Evolutionary conservation across 2,113 vertebrate species (phyloP).

Genomic region (Sander lucioperca): DNA sequence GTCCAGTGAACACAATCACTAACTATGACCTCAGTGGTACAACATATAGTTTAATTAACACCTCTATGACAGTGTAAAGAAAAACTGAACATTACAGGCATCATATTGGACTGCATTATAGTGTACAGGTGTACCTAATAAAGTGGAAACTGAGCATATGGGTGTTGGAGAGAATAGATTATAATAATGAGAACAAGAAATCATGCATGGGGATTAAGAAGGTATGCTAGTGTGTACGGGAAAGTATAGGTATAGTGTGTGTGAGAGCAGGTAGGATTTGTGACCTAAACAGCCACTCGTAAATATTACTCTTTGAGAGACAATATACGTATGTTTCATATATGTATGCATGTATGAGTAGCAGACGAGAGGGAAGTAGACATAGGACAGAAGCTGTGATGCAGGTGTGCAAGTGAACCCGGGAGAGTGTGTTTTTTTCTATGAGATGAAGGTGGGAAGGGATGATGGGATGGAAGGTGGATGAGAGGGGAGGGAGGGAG

Average conservation of each 20-base stretch:
- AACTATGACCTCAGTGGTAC: too few relatives aligned
- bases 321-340: background rate
- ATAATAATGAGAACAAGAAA: background rate
- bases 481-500: slow-evolving; percentile 28
- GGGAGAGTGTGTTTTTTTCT: slow-evolving; percentile 42
- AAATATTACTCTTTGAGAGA: slow-evolving; percentile 23
- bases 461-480: slow-evolving; percentile 56
- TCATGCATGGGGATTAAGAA: background rate
- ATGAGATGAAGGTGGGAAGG: slow-evolving; percentile 54
- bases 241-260: slow-evolving; percentile 11
- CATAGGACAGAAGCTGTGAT: background rate
- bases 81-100: background rate
- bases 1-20: background rate
- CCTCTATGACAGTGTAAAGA: background rate
- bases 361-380: slow-evolving; percentile 3
- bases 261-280: background rate
- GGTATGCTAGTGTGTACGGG: background rate
- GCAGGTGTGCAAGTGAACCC: slow-evolving; percentile 56
- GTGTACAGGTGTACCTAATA: background rate
- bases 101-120: background rate
- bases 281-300: too few relatives aligned
- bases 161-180: background rate
- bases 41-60: background rate
- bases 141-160: background rate
- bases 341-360: background rate